Percentiles rank a stretch among this genome's conserved stretches.
phyloP scores from a whole-genome alignment of 2,888 invertebrate genomes.

The Nemoura dubitans region DNA sequence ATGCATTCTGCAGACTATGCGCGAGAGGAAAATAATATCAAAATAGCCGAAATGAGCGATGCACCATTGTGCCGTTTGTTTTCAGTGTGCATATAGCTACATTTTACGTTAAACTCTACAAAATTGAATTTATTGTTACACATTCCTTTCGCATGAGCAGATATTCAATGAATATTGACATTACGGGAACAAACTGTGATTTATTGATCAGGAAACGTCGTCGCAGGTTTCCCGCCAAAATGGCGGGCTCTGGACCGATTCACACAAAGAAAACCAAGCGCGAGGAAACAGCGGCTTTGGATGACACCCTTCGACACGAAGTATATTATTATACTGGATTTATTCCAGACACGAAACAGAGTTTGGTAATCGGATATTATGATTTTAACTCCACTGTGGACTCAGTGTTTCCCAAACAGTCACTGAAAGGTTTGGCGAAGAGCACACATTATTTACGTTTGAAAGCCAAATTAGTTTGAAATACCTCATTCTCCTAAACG shows the following conservation, averaged over 20 bases:
- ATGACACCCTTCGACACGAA: too few relatives aligned
- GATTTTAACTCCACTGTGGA: too few relatives aligned
- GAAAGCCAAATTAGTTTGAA: background rate
- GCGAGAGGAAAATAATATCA: background rate
- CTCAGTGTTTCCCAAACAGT: too few relatives aligned
- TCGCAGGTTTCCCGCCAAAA: slow-evolving; percentile 38
- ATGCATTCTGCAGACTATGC: background rate
- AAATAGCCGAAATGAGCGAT: background rate
- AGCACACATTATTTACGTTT: background rate
- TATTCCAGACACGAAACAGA: too few relatives aligned
- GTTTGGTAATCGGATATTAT: too few relatives aligned
- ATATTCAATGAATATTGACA: background rate
- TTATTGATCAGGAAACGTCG: slow-evolving; percentile 18
- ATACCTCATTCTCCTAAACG: slow-evolving; percentile 17
- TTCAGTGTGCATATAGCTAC: background rate
- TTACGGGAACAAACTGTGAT: background rate
- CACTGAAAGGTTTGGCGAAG: too few relatives aligned
- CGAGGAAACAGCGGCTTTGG: too few relatives aligned
- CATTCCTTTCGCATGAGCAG: background rate
- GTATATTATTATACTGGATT: too few relatives aligned
- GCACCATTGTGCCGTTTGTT: background rate
- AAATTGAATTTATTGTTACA: background rate
- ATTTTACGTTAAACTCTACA: background rate
- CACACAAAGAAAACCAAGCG: slow-evolving; percentile 20
- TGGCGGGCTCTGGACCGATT: background rate